A percentile compares a stretch with the other conserved stretches of the same genome.
These are phyloP conservation scores for Polietes domitor DNA, from an alignment of 2,888 invertebrate genomes.

Conservation along the genomic window DNA sequence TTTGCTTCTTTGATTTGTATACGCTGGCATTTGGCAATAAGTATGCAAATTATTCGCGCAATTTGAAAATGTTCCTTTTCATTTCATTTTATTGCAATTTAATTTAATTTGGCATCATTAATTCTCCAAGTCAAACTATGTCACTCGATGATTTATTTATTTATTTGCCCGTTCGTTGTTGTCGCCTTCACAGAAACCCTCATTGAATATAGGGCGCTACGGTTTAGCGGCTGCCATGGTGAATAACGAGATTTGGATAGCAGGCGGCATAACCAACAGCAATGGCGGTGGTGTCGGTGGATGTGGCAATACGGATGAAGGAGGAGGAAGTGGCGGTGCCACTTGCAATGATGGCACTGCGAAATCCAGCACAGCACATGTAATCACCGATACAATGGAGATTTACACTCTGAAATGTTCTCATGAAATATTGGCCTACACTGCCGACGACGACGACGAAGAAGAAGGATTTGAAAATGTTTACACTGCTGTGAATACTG, in stretches of 20 bases:
- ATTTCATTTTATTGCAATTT: constrained; percentile 27
- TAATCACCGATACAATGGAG: constrained; percentile 72
- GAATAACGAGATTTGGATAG: constrained; percentile 85
- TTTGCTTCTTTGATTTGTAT: background rate
- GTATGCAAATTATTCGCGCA: constrained; percentile 15
- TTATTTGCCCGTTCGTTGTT: constrained; percentile 3
- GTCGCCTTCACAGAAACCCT: constrained; percentile 69
- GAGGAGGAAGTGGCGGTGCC: background rate
- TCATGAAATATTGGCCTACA: constrained; percentile 58
- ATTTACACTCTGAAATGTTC: constrained; percentile 67
- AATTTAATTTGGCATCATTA: constrained; percentile 44
- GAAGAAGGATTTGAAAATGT: constrained; percentile 30
- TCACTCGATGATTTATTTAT: constrained; percentile 29
- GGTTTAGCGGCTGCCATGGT: constrained; percentile 71
- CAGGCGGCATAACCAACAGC: constrained; percentile 84
- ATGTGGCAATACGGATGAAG: background rate
- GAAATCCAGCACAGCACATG: constrained; percentile 58
- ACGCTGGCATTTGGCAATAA: constrained; percentile 16
- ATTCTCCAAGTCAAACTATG: constrained; percentile 38
- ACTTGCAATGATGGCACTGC: constrained; percentile 30
- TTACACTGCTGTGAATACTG: constrained; percentile 42
- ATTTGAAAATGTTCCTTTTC: background rate
- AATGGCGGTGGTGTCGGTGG: constrained; percentile 39
- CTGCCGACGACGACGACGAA: too few relatives aligned
- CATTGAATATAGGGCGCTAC: constrained; percentile 72